These are phyloP conservation scores for Sphaeramia orbicularis DNA, from an alignment of 2,797 vertebrate species.

Conservation along the genomic window DNA sequence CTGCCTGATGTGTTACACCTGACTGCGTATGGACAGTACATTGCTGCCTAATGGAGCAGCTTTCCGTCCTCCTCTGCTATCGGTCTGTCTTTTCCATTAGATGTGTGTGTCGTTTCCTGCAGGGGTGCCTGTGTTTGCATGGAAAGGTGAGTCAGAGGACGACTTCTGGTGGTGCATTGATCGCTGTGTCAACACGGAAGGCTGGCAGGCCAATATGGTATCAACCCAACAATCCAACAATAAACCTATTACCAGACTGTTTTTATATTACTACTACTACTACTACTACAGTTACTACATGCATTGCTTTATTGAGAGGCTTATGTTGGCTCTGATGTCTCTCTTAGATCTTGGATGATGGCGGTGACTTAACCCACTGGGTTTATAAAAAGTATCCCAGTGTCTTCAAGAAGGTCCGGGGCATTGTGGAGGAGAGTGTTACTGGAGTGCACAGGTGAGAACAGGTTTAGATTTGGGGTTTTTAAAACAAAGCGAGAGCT, in stretches of 20 bases:
- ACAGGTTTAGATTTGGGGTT: not conserved
- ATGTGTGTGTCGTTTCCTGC: conserved; percentile 39
- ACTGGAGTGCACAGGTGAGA: conserved; percentile 97
- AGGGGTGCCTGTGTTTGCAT: conserved; percentile 98
- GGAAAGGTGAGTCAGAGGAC: conserved; percentile 99
- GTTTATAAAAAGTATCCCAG: conserved; percentile 99
- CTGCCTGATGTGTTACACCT: not conserved
- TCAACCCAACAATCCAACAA: not conserved
- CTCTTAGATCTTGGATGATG: conserved; percentile 95
- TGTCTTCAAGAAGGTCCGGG: conserved; percentile 96
- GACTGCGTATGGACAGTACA: not conserved
- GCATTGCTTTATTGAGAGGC: not conserved
- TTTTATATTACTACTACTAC: not conserved
- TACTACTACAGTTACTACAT: too few species aligned
- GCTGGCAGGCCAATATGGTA: conserved; percentile 99
- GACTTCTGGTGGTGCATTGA: conserved; percentile 99
- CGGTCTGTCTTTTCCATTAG: conserved; percentile 23
- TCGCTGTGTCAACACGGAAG: conserved; percentile 93
- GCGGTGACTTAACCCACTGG: conserved; percentile 98
- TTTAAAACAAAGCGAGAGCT: conserved; percentile 2
- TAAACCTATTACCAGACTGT: conserved; percentile 16
- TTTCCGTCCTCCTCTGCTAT: conserved; percentile 3
- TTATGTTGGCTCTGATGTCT: conserved; percentile 14
- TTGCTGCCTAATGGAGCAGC: conserved; percentile 38
- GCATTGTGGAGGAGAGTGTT: conserved; percentile 98